Conservation (phyloP, 2,888 invertebrate genomes). For the Orchesella flavescens region DNA sequence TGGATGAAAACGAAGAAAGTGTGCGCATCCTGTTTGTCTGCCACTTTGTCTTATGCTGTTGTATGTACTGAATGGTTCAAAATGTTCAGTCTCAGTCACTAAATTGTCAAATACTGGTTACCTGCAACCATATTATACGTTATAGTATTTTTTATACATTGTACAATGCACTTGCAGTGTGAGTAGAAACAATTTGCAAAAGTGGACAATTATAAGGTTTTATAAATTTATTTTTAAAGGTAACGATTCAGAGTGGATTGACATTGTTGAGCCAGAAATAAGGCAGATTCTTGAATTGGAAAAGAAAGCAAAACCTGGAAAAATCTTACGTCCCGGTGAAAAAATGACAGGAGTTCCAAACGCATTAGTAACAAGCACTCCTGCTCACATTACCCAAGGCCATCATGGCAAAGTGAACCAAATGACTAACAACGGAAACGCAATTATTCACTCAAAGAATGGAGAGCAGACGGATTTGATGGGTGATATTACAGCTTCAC, state of each 20-base stretch:
- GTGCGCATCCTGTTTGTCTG: constrained; percentile 24
- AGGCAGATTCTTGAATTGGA: constrained; percentile 74
- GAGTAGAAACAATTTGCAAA: no score
- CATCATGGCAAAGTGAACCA: constrained; percentile 36
- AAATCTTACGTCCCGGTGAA: constrained; percentile 19
- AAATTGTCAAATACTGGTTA: no score
- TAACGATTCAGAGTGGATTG: constrained; percentile 86
- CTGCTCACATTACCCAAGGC: constrained; percentile 34
- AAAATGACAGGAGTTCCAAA: constrained; percentile 35
- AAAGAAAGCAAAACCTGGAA: constrained; percentile 57
- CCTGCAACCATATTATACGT: no score
- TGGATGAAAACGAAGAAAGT: constrained; percentile 24
- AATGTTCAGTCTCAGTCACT: no score
- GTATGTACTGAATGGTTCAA: not conserved
- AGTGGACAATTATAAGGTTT: no score
- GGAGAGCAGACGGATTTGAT: constrained; percentile 40
- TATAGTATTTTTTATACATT: no score
- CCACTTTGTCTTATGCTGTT: no score
- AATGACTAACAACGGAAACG: constrained; percentile 10
- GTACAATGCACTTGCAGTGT: no score
- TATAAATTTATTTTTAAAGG: constrained; percentile 73
- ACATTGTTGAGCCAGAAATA: constrained; percentile 86
- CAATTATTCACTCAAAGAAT: not conserved
- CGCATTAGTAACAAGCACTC: constrained; percentile 44
- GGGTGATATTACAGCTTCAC: constrained; percentile 63